A percentile compares a stretch with the other conserved stretches of the same genome.
phyloP scores from a whole-genome alignment of 2,113 vertebrate genomes.

The Lonchura striata region DNA sequence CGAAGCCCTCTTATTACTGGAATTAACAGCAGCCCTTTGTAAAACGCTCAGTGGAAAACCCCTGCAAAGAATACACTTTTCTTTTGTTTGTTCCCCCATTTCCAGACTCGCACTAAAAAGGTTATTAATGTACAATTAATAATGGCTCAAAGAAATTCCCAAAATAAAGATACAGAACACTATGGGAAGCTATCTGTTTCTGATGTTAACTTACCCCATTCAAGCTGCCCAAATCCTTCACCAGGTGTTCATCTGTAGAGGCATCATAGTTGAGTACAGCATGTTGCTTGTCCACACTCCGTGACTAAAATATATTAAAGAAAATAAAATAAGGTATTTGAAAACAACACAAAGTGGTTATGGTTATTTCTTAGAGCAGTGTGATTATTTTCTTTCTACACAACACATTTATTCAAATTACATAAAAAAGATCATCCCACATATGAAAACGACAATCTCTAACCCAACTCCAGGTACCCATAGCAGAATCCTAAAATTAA shows the following conservation, averaged over 20 bases:
- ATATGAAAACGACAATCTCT: not conserved
- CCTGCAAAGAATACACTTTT: not conserved
- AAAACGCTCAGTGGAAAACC: not conserved
- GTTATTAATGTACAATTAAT: not conserved
- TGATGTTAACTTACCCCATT: conserved; percentile 87
- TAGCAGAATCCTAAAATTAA: not conserved
- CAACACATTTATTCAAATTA: not conserved
- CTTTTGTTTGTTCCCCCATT: not conserved
- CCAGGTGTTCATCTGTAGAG: conserved; percentile 88
- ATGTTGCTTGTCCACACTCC: conserved; percentile 97
- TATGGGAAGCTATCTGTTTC: not conserved
- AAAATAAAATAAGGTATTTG: not conserved
- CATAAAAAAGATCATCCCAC: not conserved
- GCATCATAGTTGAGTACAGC: conserved; percentile 96
- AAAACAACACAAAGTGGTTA: not conserved
- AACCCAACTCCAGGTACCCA: not conserved
- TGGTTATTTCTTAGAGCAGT: not conserved
- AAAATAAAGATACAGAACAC: not conserved
- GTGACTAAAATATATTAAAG: conserved; percentile 79
- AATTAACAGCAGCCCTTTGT: not conserved
- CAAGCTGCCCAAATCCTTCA: conserved; percentile 96
- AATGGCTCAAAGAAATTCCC: not conserved
- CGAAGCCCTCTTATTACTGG: not conserved
- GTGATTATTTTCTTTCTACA: not conserved
- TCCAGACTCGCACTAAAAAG: not conserved